A percentile compares a stretch with the other conserved stretches of the same genome.
phyloP scores from a whole-genome alignment of 2,888 invertebrate genomes.

The Brachycybe producta region DNA sequence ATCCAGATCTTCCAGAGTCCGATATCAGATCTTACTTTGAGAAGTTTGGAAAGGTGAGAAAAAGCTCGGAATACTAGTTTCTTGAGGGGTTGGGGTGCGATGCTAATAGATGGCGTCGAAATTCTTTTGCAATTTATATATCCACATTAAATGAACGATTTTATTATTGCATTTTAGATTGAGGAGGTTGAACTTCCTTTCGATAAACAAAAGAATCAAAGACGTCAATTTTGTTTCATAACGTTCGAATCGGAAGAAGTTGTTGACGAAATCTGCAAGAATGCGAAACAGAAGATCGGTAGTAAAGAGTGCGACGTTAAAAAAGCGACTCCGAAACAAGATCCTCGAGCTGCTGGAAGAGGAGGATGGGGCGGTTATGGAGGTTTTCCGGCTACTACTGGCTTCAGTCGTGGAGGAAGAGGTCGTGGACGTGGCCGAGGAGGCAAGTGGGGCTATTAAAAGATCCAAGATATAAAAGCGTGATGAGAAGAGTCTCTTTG shows the following conservation, averaged over 20 bases:
- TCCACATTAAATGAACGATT: neutral
- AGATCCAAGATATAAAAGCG: neutral
- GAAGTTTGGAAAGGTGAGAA: conserved; percentile 77
- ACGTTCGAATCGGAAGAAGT: conserved; percentile 93
- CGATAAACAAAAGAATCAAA: conserved; percentile 91
- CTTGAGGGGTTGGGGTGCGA: conserved; percentile 23
- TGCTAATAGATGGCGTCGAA: conserved; percentile 9
- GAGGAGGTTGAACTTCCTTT: conserved; percentile 93
- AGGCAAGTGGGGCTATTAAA: conserved; percentile 12
- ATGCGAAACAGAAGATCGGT: conserved; percentile 81
- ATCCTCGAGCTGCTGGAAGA: conserved; percentile 38
- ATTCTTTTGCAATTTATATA: neutral
- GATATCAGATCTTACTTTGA: conserved; percentile 86
- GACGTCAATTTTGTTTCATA: conserved; percentile 94
- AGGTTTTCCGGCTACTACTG: conserved; percentile 22
- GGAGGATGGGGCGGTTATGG: conserved; percentile 46
- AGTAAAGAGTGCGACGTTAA: conserved; percentile 94
- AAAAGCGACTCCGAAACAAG: conserved; percentile 83
- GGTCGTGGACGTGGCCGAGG: conserved; percentile 21
- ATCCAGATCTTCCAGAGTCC: conserved; percentile 81
- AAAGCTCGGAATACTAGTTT: conserved; percentile 16
- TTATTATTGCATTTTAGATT: conserved; percentile 47
- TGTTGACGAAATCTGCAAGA: conserved; percentile 78
- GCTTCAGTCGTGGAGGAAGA: conserved; percentile 26
- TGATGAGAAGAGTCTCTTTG: too few relatives aligned